Base-by-base conservation (phyloP, 2,888 invertebrate species). In the Andrena minutula region DNA sequence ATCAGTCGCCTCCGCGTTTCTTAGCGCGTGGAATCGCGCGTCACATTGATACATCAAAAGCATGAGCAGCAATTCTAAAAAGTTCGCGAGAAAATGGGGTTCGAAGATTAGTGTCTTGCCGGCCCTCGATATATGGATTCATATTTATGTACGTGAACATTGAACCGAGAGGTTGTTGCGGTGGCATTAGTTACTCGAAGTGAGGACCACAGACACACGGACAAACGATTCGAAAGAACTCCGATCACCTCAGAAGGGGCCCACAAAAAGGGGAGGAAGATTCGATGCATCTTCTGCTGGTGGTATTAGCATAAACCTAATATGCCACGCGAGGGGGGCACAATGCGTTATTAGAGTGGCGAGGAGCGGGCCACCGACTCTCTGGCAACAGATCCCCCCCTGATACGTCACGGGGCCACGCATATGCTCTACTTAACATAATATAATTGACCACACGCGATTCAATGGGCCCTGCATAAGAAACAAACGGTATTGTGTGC, bases 391-490 rank as follows among this genome's bases (percentile, higher is more conserved):
- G 91, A 92, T 92, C 89, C 87, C 73, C 71, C 68, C 56, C 74
- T 84, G 92, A 92, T 92, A 92, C 91, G 89, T 91, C 91, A 90
- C 88, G 86, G 86, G 16, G 71, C 85, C 85, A 86, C 89, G 88
- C 89, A 82, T 87, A 90, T 90, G 92, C 91, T 93, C 93, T 92
- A 92, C 90, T 93, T 93, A 93, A 93, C 93, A 93, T 93, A 93
- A 93, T 93, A 93, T 93, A 93, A 93, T 93, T 93, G 93, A 93
- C 92, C 93, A 90, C 93, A 93, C 92, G 92, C 93, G 89, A 93
- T 93, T 92, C 93, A 90, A 93, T 92, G 91, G 90, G 90, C 92
- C 92, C 91, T 89, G 89, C 91, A 92, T 91, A 91, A 91, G 91
- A 91, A 91, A 91, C 90, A 90, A 91, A 92, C 91, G 89, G 90